phyloP scores from a whole-genome alignment of 2,888 invertebrate genomes.

The Camptogramma bilineatum region DNA sequence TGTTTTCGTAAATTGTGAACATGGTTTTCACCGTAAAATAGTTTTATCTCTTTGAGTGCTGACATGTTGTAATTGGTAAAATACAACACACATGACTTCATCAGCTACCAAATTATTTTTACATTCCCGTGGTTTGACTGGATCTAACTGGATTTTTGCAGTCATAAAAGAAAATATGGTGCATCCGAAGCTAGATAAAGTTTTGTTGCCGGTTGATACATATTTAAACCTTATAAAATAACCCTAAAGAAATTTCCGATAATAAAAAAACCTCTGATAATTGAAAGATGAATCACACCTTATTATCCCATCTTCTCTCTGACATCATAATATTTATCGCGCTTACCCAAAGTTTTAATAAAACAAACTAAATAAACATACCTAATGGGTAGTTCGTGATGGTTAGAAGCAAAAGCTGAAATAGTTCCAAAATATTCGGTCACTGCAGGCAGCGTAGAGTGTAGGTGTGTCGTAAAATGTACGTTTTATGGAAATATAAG shows the following conservation, averaged over 20 bases:
- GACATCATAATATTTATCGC: no score
- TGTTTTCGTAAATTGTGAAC: conserved; percentile 13
- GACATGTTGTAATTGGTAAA: not conserved
- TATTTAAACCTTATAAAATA: no score
- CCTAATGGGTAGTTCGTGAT: not conserved
- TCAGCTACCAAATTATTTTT: no score
- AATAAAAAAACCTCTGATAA: no score
- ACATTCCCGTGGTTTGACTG: no score
- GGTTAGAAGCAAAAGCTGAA: conserved; percentile 6
- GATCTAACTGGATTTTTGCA: no score
- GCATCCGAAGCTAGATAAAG: no score
- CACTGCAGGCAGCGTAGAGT: conserved; percentile 31
- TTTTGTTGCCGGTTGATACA: no score
- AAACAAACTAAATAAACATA: not conserved
- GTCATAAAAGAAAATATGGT: no score
- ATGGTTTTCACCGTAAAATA: not conserved
- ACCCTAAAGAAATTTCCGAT: no score
- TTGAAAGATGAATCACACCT: no score
- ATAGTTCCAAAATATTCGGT: conserved; percentile 36
- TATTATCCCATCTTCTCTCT: no score
- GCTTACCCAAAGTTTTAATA: not conserved
- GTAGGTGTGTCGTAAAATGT: conserved; percentile 74
- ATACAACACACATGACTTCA: not conserved
- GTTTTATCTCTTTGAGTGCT: not conserved
- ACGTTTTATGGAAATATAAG: conserved; percentile 80